These are phyloP conservation scores for Calypte anna DNA, from an alignment of 2,113 vertebrate species.

Conservation along the genomic window DNA sequence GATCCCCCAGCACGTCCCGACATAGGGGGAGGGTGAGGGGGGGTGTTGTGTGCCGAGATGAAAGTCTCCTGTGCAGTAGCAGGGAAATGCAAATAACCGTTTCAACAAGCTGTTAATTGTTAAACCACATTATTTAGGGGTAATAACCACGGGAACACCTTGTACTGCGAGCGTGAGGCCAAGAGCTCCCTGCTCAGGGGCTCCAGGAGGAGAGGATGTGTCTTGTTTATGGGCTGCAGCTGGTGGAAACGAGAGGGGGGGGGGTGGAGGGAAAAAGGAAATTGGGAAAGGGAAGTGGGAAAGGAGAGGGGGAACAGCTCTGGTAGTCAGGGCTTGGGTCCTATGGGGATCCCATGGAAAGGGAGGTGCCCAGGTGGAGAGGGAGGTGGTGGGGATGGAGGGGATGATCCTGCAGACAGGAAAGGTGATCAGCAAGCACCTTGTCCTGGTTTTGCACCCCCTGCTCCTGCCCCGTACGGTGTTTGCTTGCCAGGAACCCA, in stretches of 20 bases:
- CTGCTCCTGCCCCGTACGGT: fast-evolving
- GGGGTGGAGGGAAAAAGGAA: background rate
- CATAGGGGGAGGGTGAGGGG: no score
- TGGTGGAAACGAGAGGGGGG: fast-evolving
- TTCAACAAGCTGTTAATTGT: background rate
- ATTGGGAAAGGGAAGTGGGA: background rate
- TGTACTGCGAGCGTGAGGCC: background rate
- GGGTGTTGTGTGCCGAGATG: background rate
- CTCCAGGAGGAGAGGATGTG: background rate
- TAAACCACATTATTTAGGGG: background rate
- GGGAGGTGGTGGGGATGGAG: background rate
- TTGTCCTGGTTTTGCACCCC: background rate
- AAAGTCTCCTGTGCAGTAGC: background rate
- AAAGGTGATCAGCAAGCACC: background rate
- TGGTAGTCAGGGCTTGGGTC: background rate
- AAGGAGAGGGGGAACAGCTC: background rate
- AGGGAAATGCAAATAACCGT: background rate
- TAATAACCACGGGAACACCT: background rate
- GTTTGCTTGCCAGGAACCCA: background rate
- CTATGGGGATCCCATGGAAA: fast-evolving
- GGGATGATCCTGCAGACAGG: background rate
- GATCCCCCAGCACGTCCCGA: background rate
- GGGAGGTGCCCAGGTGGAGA: fast-evolving
- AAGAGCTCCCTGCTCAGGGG: background rate
- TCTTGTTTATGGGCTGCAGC: fast-evolving